Evolutionary conservation across 2,113 vertebrate genomes (phyloP), one percentile per base, ranked within the genome.

Genomic region (Todiramphus saurophagus): DNA sequence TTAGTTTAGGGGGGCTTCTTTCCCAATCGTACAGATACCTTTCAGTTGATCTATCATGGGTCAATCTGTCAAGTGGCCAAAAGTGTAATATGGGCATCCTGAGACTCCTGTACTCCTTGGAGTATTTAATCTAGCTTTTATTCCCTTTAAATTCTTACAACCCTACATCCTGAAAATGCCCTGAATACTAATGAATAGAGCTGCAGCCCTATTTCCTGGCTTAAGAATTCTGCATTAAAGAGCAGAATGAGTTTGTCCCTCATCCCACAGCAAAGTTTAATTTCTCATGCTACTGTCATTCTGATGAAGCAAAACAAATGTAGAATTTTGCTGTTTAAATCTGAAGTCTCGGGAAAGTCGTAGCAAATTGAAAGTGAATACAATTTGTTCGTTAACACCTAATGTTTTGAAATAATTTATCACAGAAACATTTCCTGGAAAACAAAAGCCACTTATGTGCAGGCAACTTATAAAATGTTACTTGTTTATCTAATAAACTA

Each of bases 401-500:
- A 93, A 92, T 95, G 92, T 83, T 95, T 94, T 0, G 16, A 97
- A 98, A 97, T 97, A 97, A 97, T 98, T 97, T 94, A 98, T 97
- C 90, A 94, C 16, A 77, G 27, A 91, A 97, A 96, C 89, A 97
- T 97, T 97, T 98, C 91, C 94, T 97, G 91, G 96, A 97, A 98
- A 98, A 97, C 56, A 96, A 97, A 96, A 16, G 79, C 88, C 94
- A 96, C 95, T 97, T 94, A 93, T 50, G 85, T 94, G 94, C 96
- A 94, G 95, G 97, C 96, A 95, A 96, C 96, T 96, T 97, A 97
- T 97, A 96, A 98, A 98, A 96, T 79, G 96, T 94, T 98, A 84
- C 98, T 98, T 98, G 98, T 97, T 98, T 98, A 97, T 98, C 96
- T 98, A 98, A 98, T 98, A 98, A 98, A 98, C 96, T 93, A 97